These are phyloP conservation scores for Hyperoplus immaculatus DNA, from an alignment of 2,797 vertebrate species.

Conservation along the genomic window DNA sequence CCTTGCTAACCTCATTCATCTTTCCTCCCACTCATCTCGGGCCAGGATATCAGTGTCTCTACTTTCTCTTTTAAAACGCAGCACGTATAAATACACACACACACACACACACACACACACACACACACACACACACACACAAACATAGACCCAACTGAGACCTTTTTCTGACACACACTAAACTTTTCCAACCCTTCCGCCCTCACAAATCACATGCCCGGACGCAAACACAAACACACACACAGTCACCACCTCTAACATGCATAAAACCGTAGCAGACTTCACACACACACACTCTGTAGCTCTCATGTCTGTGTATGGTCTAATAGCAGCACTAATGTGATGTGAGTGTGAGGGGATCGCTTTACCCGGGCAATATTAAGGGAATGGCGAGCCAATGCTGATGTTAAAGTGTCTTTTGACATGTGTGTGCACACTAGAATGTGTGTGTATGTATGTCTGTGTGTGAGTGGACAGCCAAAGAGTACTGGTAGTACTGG, in stretches of 20 bases:
- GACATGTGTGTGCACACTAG: slow-evolving; percentile 32
- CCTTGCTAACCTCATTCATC: slow-evolving; percentile 73
- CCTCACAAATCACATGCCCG: slow-evolving; percentile 56
- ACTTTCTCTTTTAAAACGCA: slow-evolving; percentile 45
- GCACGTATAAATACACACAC: background rate
- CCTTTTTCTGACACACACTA: slow-evolving; percentile 33
- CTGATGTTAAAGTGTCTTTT: slow-evolving; percentile 69
- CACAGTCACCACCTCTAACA: slow-evolving; percentile 34
- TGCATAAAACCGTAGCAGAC: slow-evolving; percentile 53
- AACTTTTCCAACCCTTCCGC: slow-evolving; percentile 50
- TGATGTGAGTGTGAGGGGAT: slow-evolving; percentile 78
- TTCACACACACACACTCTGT: slow-evolving; percentile 34
- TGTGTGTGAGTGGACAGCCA: slow-evolving; percentile 39
- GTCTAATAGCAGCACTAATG: slow-evolving; percentile 79
- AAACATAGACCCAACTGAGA: slow-evolving; percentile 16
- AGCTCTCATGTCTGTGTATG: slow-evolving; percentile 71
- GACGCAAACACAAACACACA: slow-evolving; percentile 61
- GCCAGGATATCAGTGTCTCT: slow-evolving; percentile 67
- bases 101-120: background rate
- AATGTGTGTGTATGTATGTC: slow-evolving; percentile 4
- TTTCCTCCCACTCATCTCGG: slow-evolving; percentile 74
- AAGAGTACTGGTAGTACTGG: slow-evolving; percentile 51
- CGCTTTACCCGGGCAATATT: slow-evolving; percentile 72
- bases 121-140: background rate
- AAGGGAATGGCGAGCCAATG: slow-evolving; percentile 61